These are phyloP conservation scores for Linepithema humile DNA, from an alignment of 1,140 invertebrate species.

Conservation along the genomic window DNA sequence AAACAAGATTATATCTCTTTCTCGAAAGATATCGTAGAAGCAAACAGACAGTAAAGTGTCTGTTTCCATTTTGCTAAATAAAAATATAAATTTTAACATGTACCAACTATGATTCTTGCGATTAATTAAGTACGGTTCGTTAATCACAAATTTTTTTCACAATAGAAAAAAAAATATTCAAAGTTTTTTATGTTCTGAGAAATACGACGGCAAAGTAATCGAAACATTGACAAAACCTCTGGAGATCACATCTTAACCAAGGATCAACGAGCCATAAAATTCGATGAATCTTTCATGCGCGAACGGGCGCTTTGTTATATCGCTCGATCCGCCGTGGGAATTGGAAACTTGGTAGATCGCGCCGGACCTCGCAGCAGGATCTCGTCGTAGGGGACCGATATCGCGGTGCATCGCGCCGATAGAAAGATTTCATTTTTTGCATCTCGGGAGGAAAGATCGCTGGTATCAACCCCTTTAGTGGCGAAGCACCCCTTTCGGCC, in stretches of 20 bases:
- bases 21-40: background rate
- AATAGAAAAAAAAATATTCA: background rate
- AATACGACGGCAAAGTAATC: background rate
- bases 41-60: background rate
- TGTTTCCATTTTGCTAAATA: background rate
- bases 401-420: background rate
- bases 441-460: conserved; percentile 58
- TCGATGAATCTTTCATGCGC: conserved; percentile 29
- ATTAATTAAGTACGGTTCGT: background rate
- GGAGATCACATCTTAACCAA: background rate
- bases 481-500: conserved; percentile 52
- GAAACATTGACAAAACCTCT: background rate
- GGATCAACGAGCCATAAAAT: conserved; percentile 13
- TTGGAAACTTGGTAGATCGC: conserved; percentile 19
- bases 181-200: background rate
- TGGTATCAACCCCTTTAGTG: conserved; percentile 34
- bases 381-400: conserved; percentile 7
- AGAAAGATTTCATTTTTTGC: conserved; percentile 55
- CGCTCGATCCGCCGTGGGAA: conserved; percentile 18
- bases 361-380: background rate
- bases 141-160: background rate
- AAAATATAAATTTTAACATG: background rate
- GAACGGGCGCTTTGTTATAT: background rate
- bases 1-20: background rate
- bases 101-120: background rate